Base-by-base conservation (phyloP, 2,113 vertebrate species). In the Gadus chalcogrammus region DNA sequence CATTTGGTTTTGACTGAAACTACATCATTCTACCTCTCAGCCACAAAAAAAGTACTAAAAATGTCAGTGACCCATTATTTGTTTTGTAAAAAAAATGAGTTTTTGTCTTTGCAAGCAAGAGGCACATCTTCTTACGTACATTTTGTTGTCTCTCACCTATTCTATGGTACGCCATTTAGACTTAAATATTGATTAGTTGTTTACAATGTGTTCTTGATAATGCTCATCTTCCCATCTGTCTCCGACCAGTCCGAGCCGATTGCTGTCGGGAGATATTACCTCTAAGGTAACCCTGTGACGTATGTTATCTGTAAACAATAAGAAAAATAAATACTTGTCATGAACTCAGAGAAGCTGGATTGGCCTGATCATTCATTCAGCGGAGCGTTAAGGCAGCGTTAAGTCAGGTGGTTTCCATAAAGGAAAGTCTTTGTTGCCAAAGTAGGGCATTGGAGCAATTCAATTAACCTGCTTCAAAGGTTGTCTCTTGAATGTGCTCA, bases 21-120 rank as follows among this genome's bases (percentile, higher is more conserved):
- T 87, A 85, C 87, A 79, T 85, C 81, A 92, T 92, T 82, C 94
- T 97, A 95, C 95, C 95, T 97, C 95, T 95, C 87, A 78, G 22
- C 87, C 92, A 91, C 86, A 84, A 85, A 90, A 66, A 83, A 83
- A 81, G 78, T 81, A 74, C 72, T 82, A 79, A 82, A 86, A 81
- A 73, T 82, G 80, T 86, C 87, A 86, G 86, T 85, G 81, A 88
- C 74, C 80, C 80, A 83, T 88, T 85, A 84, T 88, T 89, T 84
- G 84, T 90, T 92, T 92, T 90, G 83, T 88, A 83, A 89, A 87
- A 90, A 88, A 86, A 87, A 85, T 67, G 85, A 68, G 17, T 60
- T 61, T 85, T 84, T 89, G 83, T 87, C 84, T 87, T 88, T 85
- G 81, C 82, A 71, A 90, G 81, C 82, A 89, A 82, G 88, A 85